A percentile compares a stretch with the other conserved stretches of the same genome.
Conservation (phyloP, 2,797 vertebrate species). For the Cryptoblepharus egeriae region DNA sequence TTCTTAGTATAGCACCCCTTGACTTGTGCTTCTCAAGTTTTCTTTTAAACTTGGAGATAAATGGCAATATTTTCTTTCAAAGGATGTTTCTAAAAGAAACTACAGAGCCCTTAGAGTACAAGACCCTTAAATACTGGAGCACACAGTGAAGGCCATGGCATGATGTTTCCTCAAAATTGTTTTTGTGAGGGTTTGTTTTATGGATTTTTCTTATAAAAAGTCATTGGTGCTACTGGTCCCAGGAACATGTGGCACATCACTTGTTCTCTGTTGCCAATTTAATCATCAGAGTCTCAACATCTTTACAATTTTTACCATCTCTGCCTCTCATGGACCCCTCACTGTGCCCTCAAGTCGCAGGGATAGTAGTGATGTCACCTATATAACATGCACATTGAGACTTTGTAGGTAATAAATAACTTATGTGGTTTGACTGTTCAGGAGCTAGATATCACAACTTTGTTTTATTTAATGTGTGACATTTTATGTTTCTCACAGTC, state of each 20-base stretch:
- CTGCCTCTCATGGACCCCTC: neutral
- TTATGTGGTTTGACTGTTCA: neutral
- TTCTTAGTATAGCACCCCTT: no score
- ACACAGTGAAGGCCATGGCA: neutral
- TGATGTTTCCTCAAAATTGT: neutral
- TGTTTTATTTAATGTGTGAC: conserved; percentile 9
- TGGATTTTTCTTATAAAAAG: neutral
- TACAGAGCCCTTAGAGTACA: accelerated
- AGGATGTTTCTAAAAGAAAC: neutral
- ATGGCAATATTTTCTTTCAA: neutral
- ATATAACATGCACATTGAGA: neutral
- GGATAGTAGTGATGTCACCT: neutral
- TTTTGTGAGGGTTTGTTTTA: neutral
- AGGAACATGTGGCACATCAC: neutral
- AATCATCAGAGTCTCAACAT: neutral
- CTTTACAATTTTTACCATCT: neutral
- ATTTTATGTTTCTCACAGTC: no score
- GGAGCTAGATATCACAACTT: neutral
- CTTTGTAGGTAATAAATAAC: neutral
- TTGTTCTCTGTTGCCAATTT: neutral
- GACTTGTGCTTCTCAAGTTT: conserved; percentile 5
- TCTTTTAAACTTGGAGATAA: conserved; percentile 23
- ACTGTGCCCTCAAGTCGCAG: neutral
- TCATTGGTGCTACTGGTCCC: neutral
- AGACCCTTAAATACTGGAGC: neutral